phyloP scores from a whole-genome alignment of 2,888 invertebrate species.

The Philaethria dido region DNA sequence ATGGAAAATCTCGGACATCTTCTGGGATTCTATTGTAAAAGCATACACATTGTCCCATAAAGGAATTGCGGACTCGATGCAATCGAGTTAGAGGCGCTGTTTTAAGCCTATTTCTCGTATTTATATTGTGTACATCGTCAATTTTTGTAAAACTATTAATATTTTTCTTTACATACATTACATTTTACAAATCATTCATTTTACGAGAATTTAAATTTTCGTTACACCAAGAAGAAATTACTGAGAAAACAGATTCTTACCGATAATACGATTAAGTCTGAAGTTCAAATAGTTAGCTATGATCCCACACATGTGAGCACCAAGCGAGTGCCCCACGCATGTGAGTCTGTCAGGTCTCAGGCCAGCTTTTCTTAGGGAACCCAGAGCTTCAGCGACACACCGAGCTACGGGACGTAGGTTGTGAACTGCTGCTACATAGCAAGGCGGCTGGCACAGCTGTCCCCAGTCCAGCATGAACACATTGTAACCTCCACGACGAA shows the following conservation, averaged over 20 bases:
- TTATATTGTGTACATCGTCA: too few relatives aligned
- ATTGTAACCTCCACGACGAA: conserved; percentile 89
- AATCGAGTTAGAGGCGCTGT: too few relatives aligned
- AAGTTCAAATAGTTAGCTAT: conserved; percentile 89
- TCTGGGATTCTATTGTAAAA: too few relatives aligned
- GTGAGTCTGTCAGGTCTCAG: conserved; percentile 86
- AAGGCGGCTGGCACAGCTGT: conserved; percentile 86
- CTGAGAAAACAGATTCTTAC: conserved; percentile 60
- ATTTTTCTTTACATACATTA: too few relatives aligned
- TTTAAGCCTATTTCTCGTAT: too few relatives aligned
- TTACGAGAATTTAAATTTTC: too few relatives aligned
- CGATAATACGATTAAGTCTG: conserved; percentile 89
- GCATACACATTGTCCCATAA: too few relatives aligned
- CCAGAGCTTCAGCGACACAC: conserved; percentile 87
- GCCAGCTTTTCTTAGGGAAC: conserved; percentile 86
- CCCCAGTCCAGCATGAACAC: conserved; percentile 92
- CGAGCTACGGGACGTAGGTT: conserved; percentile 88
- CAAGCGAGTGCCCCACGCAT: conserved; percentile 91
- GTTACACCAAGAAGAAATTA: too few relatives aligned
- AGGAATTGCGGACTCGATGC: too few relatives aligned
- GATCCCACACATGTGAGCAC: conserved; percentile 90
- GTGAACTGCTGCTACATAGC: conserved; percentile 90
- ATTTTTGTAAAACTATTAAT: too few relatives aligned
- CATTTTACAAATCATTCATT: too few relatives aligned
- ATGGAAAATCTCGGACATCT: too few relatives aligned